Evolutionary conservation across 2,113 vertebrate genomes (phyloP).

Genomic region (Thamnophis sirtalis): DNA sequence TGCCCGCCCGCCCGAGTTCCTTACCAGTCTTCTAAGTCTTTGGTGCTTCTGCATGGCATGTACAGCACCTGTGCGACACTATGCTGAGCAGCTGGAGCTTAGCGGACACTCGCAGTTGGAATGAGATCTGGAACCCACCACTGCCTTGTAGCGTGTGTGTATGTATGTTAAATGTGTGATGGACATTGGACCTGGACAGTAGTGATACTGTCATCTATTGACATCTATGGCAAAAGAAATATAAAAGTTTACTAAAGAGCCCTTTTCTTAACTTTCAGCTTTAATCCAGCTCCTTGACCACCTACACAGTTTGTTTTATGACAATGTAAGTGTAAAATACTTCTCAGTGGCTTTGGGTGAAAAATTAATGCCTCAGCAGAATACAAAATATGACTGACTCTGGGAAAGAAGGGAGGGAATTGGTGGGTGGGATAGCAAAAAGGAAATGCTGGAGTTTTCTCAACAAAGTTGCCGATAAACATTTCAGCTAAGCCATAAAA

Average conservation of each 20-base stretch:
- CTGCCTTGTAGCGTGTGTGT: too few species aligned
- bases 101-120: too few species aligned
- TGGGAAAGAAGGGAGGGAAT: conserved; percentile 26
- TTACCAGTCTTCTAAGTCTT: too few species aligned
- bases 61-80: too few species aligned
- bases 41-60: too few species aligned
- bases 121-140: too few species aligned
- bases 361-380: conserved; percentile 21
- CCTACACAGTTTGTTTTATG: conserved; percentile 31
- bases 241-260: neutral
- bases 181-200: neutral
- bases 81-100: too few species aligned
- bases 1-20: too few species aligned
- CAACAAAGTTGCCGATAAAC: conserved; percentile 1
- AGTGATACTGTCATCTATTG: neutral
- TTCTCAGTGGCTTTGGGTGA: conserved; percentile 43
- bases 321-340: conserved; percentile 33
- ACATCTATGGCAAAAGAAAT: neutral
- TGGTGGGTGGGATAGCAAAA: conserved; percentile 5
- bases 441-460: conserved; percentile 19
- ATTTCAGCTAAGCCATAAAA: conserved; percentile 39
- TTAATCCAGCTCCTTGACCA: conserved; percentile 42
- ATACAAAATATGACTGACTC: conserved; percentile 31
- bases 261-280: conserved; percentile 1
- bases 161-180: neutral